phyloP scores from a whole-genome alignment of 2,113 vertebrate genomes.

The Oreotragus oreotragus region DNA sequence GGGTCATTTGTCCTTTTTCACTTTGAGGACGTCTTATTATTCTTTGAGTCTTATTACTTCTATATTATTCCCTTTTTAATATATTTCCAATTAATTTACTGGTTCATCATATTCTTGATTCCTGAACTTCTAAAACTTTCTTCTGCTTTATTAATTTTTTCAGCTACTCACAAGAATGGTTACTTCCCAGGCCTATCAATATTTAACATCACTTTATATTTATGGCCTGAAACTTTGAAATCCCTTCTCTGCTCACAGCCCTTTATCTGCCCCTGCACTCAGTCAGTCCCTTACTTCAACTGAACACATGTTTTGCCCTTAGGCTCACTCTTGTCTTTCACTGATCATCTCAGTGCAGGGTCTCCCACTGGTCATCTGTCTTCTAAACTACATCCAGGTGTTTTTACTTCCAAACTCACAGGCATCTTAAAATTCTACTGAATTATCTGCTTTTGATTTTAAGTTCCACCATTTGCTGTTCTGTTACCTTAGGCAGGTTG shows the following conservation, averaged over 20 bases:
- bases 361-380: not conserved
- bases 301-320: not conserved
- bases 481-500: not conserved
- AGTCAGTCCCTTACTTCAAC: not conserved
- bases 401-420: not conserved
- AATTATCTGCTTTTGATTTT: not conserved
- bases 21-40: not conserved
- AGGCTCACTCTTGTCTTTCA: not conserved
- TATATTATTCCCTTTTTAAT: not conserved
- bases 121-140: not conserved
- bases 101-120: not conserved
- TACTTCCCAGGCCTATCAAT: not conserved
- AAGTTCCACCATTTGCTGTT: not conserved
- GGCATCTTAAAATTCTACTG: not conserved
- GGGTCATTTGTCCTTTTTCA: not conserved
- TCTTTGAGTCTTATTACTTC: not conserved
- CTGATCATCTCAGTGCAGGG: not conserved
- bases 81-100: not conserved
- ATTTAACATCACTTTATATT: not conserved
- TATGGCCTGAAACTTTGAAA: not conserved
- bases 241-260: not conserved
- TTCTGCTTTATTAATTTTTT: not conserved
- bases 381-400: not conserved
- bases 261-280: not conserved
- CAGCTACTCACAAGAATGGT: not conserved